Evolutionary conservation across 2,113 vertebrate species (phyloP), one percentile per base, ranked within the genome.

Genomic region (Ammodramus savannarum): DNA sequence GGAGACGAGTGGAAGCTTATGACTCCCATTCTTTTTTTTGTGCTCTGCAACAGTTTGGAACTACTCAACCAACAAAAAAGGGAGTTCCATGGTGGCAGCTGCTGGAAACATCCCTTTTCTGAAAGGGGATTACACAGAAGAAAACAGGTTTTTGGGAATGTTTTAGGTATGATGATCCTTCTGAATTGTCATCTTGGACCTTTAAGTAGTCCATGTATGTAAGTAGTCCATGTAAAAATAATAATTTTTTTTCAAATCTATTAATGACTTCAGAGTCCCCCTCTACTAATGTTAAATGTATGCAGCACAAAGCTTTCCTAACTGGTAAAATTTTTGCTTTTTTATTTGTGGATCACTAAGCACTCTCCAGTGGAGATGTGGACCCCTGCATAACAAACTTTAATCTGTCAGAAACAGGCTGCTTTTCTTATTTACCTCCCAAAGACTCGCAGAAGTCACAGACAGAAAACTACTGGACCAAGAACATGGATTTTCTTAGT

Each of bases 1-100:
- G 80, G 41, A 25, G 74, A 51, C 12, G 9, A 69, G 94, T 16
- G 76, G 96, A 32, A 78, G 71, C 22, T 62, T 81, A 93, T 89
- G 57, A 85, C 13, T 25, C 23, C 18, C 27, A 4, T 55, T 81
- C 31, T 3, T 66, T 79, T 95, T 91, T 54, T 79, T 79, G n/a
- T 93, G 82, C 75, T 97, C 97, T 97, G 93, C 82, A 91, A 90
- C 38, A 95, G 73, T 62, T 68, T 36, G 41, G 59, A 95, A 91
- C 63, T 91, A 69, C 69, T 86, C 8, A 89, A 85, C 54, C 48
- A 83, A 19, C 73, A 94, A 93, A 46, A 94, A 95, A 89, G 49
- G 17, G 23, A 86, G 39, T 27, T 75, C 71, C 54, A 39, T 7
- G 16, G 16, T 39, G 36, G 51, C n/a, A 84, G 83, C 93, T 57